Base-by-base conservation (phyloP, 2,888 invertebrate species). In the Pseudococcus jackbeardsleyi region DNA sequence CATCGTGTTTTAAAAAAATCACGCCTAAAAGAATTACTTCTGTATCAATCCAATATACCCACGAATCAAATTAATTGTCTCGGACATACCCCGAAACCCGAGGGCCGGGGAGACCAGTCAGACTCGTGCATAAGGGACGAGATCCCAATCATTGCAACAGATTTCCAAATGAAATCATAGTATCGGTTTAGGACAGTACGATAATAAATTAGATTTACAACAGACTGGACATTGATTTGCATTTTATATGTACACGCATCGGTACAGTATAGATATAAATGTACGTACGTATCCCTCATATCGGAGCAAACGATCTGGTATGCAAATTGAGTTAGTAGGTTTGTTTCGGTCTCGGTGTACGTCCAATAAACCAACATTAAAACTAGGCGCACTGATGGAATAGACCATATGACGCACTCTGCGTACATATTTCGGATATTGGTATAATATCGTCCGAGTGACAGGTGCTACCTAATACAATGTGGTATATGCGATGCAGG, bases 201-300 rank as follows among this genome's bases (percentile, higher is more conserved):
- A 33, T 33, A 42, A 87, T 87, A 79, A 87, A 87, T 87, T 87
- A 87, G 87, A 77, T 87, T 87, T 87, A 87, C 87, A 87, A 87
- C 87, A 87, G 87, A 79, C 87, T 87, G 87, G 87, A 87, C 87
- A 87, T 87, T 87, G 87, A 87, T 87, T 87, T 87, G 87, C 87
- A 87, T 87, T 87, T 87, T 79, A 87, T 87, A 79, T 33, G 17
- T 46, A 33, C 22, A 68, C 59, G 26, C 26, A 33, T 33, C 26
- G 26, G 26, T 33, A 33, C 26, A 33, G 42, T 33, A 22, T 54
- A 85, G 84, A 84, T 48, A 50, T 12, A 59, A 33, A 33, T 33
- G 26, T 33, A 33, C 26, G 26, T 59, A 59, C 84, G 50, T 50
- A 79, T 46, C 87, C 87, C 87, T 87, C 79, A 26, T 87, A 87